Evolutionary conservation across 2,797 vertebrate genomes (phyloP).

Genomic region (Acomys russatus): DNA sequence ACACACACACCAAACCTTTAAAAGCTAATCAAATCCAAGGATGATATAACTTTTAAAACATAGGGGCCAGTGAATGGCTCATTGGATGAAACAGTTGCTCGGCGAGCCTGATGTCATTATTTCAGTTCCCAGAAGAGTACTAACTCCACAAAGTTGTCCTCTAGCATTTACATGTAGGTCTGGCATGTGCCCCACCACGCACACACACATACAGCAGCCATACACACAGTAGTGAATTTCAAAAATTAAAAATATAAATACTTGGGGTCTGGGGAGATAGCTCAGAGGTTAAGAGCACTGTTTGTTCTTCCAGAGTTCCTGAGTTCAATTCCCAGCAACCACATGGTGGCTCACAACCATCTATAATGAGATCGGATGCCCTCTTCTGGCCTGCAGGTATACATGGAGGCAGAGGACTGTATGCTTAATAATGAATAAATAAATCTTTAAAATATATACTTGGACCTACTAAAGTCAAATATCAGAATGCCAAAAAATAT

Average conservation of each 20-base stretch:
- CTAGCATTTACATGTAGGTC: not conserved
- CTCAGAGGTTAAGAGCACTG: too few species aligned
- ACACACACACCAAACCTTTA: not conserved
- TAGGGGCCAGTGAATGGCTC: not conserved
- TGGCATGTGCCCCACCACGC: too few species aligned
- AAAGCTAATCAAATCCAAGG: constrained; percentile 52
- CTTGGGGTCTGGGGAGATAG: not conserved
- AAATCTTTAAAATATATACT: not conserved
- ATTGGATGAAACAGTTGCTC: not conserved
- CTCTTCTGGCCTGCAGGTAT: too few species aligned
- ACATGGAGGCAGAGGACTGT: too few species aligned
- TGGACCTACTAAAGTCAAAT: constrained; percentile 39
- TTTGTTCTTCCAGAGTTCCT: too few species aligned
- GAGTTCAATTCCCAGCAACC: too few species aligned
- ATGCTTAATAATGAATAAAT: too few species aligned
- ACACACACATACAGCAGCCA: not conserved
- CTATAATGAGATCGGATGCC: too few species aligned
- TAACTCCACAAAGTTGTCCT: not conserved
- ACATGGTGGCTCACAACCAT: too few species aligned
- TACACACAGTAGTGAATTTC: not conserved
- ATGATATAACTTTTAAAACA: constrained; percentile 45
- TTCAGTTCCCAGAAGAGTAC: not conserved
- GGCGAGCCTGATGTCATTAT: not conserved
- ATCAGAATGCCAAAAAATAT: constrained; percentile 36
- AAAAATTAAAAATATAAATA: not conserved